Conservation (phyloP, 2,888 invertebrate genomes). For the Vandiemenella viatica region DNA sequence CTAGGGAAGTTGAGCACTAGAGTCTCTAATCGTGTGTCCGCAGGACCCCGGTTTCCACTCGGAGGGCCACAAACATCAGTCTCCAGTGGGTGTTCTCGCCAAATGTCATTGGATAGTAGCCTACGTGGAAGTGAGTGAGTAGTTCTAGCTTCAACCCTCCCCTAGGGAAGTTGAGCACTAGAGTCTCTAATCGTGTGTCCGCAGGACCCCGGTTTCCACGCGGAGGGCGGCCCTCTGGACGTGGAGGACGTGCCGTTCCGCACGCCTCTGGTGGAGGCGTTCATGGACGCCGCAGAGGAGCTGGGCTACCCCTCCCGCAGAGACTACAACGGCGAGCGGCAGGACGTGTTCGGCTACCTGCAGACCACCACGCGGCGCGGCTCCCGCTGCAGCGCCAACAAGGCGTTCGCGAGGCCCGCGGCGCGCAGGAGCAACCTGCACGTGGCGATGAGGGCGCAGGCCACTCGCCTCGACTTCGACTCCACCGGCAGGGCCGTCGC, state of each 20-base stretch:
- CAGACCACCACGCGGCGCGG: conserved; percentile 59
- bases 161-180: too few relatives aligned
- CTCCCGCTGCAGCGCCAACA: conserved; percentile 59
- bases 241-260: conserved; percentile 48
- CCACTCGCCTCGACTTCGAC: conserved; percentile 49
- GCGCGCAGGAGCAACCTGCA: conserved; percentile 48
- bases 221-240: conserved; percentile 48
- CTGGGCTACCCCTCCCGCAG: conserved; percentile 52
- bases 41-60: conserved; percentile 56
- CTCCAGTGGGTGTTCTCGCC: too few relatives aligned
- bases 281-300: conserved; percentile 49
- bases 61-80: too few relatives aligned
- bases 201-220: conserved; percentile 54
- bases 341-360: conserved; percentile 51
- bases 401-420: conserved; percentile 60
- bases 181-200: too few relatives aligned
- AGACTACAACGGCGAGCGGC: conserved; percentile 39
- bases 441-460: conserved; percentile 53
- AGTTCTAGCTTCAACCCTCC: too few relatives aligned
- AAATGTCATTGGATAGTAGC: too few relatives aligned
- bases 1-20: too few relatives aligned
- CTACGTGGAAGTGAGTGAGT: too few relatives aligned
- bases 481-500: conserved; percentile 42
- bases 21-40: too few relatives aligned
- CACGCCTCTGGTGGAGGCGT: conserved; percentile 44